A percentile compares a stretch with the other conserved stretches of the same genome.
Conservation (phyloP, 2,888 invertebrate genomes). For the Meteorus cinctellus region DNA sequence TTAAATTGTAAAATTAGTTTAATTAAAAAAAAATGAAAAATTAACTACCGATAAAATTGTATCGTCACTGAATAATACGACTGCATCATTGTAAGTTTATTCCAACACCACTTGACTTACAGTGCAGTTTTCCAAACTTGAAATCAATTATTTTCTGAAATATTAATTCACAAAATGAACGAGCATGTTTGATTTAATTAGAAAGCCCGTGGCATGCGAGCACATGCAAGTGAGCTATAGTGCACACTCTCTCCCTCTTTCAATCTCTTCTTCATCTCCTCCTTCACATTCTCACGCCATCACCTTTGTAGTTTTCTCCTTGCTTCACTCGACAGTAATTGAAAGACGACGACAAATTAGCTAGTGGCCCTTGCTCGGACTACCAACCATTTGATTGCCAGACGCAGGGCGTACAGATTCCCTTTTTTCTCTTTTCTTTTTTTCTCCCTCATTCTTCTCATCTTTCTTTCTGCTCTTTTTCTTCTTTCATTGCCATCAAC, state of each 20-base stretch:
- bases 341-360: slow-evolving; percentile 43
- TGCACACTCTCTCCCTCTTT: neutral
- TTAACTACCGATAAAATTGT: too few relatives aligned
- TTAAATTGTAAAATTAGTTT: too few relatives aligned
- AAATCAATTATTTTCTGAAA: slow-evolving; percentile 59
- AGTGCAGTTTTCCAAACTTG: neutral
- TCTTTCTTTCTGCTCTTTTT: neutral
- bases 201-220: neutral
- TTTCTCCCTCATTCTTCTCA: neutral
- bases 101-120: too few relatives aligned
- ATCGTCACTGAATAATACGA: too few relatives aligned
- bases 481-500: slow-evolving; percentile 2
- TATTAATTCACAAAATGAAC: slow-evolving; percentile 61
- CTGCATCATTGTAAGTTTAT: too few relatives aligned
- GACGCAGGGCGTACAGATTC: slow-evolving; percentile 26
- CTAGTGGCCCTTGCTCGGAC: slow-evolving; percentile 20
- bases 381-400: slow-evolving; percentile 35
- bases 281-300: neutral
- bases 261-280: neutral
- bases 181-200: slow-evolving; percentile 64
- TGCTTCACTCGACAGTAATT: slow-evolving; percentile 30
- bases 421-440: neutral
- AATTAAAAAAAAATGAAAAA: too few relatives aligned
- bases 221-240: neutral
- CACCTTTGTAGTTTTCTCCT: neutral